Evolutionary conservation across 2,797 vertebrate species (phyloP).

Genomic region (Molossus alvarezi): DNA sequence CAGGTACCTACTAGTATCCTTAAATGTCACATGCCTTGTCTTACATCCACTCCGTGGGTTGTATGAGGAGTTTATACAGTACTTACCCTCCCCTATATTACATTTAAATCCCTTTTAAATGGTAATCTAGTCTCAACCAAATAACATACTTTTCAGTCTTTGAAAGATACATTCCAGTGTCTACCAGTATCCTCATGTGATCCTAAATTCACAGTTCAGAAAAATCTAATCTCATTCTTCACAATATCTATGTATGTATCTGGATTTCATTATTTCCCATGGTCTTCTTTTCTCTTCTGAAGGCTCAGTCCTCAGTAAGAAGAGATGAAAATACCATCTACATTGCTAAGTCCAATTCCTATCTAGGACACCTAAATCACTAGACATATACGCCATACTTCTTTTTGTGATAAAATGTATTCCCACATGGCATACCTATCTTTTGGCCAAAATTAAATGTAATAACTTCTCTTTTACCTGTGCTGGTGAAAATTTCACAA

Average conservation of each 20-base stretch:
- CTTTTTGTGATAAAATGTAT: constrained; percentile 42
- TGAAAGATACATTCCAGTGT: not conserved
- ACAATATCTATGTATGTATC: not conserved
- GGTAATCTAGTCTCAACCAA: constrained; percentile 26
- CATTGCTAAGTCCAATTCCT: not conserved
- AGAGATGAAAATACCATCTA: not conserved
- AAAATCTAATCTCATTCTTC: constrained; percentile 48
- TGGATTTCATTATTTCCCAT: not conserved
- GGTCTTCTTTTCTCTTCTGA: constrained; percentile 45
- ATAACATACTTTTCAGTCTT: constrained; percentile 2
- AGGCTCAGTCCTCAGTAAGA: constrained; percentile 25
- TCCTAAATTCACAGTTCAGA: not conserved
- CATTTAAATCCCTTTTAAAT: constrained; percentile 63
- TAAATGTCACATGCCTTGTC: not conserved
- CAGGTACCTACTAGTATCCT: not conserved
- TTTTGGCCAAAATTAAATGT: not conserved
- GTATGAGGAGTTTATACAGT: not conserved
- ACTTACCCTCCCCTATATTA: constrained; percentile 26
- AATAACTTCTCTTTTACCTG: not conserved
- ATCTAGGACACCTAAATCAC: not conserved
- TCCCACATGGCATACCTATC: not conserved
- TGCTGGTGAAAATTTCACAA: not conserved
- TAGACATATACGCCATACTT: not conserved
- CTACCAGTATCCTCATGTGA: not conserved
- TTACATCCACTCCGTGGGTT: constrained; percentile 25